phyloP scores from a whole-genome alignment of 2,888 invertebrate species.

The Aleiodes leptofemur region DNA sequence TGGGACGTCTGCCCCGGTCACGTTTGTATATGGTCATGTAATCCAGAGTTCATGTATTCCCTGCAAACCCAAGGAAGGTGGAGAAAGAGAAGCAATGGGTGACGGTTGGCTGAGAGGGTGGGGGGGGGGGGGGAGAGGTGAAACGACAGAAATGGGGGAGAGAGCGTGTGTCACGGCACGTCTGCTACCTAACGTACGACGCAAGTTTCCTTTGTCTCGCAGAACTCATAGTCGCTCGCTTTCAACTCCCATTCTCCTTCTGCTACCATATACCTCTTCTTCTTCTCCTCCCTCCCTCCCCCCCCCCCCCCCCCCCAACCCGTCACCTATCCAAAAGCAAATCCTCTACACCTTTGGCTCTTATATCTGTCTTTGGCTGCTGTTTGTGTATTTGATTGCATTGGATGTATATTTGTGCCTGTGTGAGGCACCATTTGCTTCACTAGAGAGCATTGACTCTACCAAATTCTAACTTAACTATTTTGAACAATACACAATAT shows the following conservation, averaged over 20 bases:
- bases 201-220: slow-evolving; percentile 70
- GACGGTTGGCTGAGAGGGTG: no score
- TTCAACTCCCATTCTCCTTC: slow-evolving; percentile 41
- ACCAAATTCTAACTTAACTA: no score
- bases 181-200: slow-evolving; percentile 68
- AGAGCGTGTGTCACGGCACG: slow-evolving; percentile 64
- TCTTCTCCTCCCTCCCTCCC: background rate
- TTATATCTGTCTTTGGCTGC: background rate
- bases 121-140: no score
- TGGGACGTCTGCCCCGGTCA: slow-evolving; percentile 1
- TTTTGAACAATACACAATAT: no score
- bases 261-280: background rate
- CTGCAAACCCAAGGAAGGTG: slow-evolving; percentile 29
- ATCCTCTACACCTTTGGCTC: slow-evolving; percentile 11
- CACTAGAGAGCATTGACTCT: no score
- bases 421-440: no score
- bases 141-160: no score
- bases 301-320: background rate
- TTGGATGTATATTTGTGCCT: no score
- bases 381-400: background rate
- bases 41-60: background rate
- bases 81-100: background rate
- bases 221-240: slow-evolving; percentile 57
- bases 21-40: background rate
- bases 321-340: slow-evolving; percentile 7